These are phyloP conservation scores for Hipparchia sbordonii DNA, from an alignment of 2,888 invertebrate genomes.

Conservation along the genomic window DNA sequence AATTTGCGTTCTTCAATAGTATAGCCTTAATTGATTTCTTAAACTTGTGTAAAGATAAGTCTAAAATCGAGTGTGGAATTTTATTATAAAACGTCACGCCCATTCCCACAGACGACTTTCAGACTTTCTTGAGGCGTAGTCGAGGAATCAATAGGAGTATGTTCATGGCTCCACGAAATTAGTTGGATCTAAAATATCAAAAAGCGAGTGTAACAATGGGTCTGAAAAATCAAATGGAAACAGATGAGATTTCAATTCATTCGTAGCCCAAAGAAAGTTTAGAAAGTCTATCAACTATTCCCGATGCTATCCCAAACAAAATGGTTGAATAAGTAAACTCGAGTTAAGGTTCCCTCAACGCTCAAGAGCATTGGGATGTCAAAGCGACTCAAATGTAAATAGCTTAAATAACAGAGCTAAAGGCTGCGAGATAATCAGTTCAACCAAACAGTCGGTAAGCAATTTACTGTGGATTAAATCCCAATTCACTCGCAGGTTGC, in stretches of 20 bases:
- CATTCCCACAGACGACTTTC: too few relatives aligned
- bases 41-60: too few relatives aligned
- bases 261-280: neutral
- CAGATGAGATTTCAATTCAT: neutral
- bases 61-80: too few relatives aligned
- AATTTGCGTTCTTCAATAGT: too few relatives aligned
- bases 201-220: too few relatives aligned
- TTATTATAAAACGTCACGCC: too few relatives aligned
- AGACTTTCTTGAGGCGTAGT: too few relatives aligned
- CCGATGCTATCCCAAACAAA: constrained; percentile 3
- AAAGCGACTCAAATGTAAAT: constrained; percentile 47
- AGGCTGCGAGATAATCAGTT: constrained; percentile 48
- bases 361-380: constrained; percentile 32
- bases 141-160: too few relatives aligned
- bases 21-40: too few relatives aligned
- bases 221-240: neutral
- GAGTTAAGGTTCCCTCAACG: constrained; percentile 12
- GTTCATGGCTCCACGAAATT: too few relatives aligned
- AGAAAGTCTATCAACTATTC: neutral
- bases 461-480: constrained; percentile 51
- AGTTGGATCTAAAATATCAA: too few relatives aligned
- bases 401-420: constrained; percentile 46
- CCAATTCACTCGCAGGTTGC: constrained; percentile 45
- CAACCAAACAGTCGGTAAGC: constrained; percentile 50
- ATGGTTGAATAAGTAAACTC: constrained; percentile 6